Base-by-base conservation (phyloP, 1,140 invertebrate genomes). In the Drosophila trapezifrons region DNA sequence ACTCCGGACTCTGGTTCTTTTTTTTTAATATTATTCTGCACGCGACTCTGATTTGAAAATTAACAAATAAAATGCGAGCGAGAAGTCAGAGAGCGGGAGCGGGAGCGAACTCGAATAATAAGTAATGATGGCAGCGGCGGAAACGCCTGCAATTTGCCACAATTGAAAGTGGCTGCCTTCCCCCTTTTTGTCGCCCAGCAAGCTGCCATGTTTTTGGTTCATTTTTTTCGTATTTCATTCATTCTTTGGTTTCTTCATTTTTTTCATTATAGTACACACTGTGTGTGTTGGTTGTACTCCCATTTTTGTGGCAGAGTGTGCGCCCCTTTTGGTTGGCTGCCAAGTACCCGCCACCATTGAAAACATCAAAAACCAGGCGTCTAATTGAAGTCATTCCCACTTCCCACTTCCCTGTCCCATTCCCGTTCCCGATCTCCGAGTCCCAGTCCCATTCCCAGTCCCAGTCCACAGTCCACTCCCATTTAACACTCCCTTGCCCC, bases 111-210 rank as follows among this genome's bases (percentile, higher is more conserved):
- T 70, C 43, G 52, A 74, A 80, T 86, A 78, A 78, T 78, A 63
- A 77, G 58, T 70, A 83, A 79, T 87, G 83, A 86, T 86, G 83
- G 83, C 83, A 83, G 82, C 77, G 57, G 64, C 83, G 83, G 84
- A 87, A 87, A 87, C 83, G 83, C 83, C 83, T 86, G 84, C 83
- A 86, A 86, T 86, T 86, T 87, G 83, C 84, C 83, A 86, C 83
- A 86, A 86, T 86, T 86, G 79, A 86, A 86, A 86, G 82, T 86
- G 82, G 82, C 82, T 86, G 82, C 60, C 78, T 62, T 58, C 57
- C 35, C 70, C 60, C 62, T 40, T 69, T 79, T 74, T 63, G 6
- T 43, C 35, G 42, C 35, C 43, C 54, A 40, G 52, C 43, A 47
- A 51, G 78, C 80, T 84, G 80, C 80, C 80, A 84, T 84, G 80